Percentiles rank a stretch among this genome's conserved stretches.
These are phyloP conservation scores for Tyto alba DNA, from an alignment of 2,113 vertebrate species.

Conservation along the genomic window DNA sequence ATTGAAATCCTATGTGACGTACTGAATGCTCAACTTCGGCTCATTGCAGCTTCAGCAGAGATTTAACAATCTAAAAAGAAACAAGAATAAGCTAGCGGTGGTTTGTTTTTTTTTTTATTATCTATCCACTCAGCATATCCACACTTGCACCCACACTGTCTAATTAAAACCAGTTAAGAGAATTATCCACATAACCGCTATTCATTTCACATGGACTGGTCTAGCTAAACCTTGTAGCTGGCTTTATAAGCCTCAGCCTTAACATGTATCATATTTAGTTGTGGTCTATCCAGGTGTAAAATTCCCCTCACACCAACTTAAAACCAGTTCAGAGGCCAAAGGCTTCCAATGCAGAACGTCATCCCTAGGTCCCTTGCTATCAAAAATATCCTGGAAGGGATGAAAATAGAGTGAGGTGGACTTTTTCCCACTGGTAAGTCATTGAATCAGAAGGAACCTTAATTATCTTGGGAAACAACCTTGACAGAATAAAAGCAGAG, in stretches of 20 bases:
- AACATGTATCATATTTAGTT: neutral
- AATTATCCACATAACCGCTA: neutral
- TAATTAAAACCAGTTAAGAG: neutral
- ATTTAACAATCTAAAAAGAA: neutral
- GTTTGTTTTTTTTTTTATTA: neutral
- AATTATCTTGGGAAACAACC: neutral
- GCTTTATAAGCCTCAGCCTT: neutral
- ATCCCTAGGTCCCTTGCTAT: neutral
- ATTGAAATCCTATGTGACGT: neutral
- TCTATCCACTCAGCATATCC: neutral
- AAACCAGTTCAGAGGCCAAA: neutral
- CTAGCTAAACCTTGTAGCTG: neutral
- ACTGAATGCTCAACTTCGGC: neutral
- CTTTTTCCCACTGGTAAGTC: neutral
- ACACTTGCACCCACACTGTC: neutral
- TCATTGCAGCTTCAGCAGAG: neutral
- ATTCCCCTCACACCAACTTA: neutral
- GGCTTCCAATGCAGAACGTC: neutral
- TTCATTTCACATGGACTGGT: neutral
- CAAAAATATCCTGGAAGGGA: neutral
- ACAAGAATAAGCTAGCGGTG: too few relatives aligned
- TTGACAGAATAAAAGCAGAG: neutral
- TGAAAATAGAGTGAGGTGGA: neutral
- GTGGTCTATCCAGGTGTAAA: neutral
- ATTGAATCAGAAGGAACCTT: neutral